Percentiles rank a stretch among this genome's conserved stretches.
These are phyloP conservation scores for Nephila pilipes DNA, from an alignment of 1,140 invertebrate genomes.

Conservation along the genomic window DNA sequence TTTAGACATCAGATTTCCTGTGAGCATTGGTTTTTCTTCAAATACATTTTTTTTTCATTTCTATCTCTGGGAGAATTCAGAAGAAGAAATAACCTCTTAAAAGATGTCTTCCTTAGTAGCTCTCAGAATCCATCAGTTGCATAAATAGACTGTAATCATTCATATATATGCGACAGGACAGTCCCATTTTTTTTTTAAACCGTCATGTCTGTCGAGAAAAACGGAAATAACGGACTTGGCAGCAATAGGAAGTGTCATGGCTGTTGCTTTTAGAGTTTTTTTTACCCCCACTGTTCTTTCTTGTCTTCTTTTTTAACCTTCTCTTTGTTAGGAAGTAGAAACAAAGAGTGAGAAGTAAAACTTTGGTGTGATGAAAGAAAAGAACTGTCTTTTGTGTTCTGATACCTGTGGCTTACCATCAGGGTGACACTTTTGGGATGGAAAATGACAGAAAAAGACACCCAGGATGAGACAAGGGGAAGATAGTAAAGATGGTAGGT, in stretches of 20 bases:
- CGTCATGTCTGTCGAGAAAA: not conserved
- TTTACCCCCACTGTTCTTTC: not conserved
- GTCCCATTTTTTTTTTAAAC: not conserved
- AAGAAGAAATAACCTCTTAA: not conserved
- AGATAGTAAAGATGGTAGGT: not conserved
- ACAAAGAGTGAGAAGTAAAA: not conserved
- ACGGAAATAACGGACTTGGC: conserved; percentile 29
- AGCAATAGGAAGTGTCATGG: not conserved
- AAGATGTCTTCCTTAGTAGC: not conserved
- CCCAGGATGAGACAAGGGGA: not conserved
- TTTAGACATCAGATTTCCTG: too few species aligned
- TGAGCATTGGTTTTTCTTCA: too few species aligned
- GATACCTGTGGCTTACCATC: conserved; percentile 5
- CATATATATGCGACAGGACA: not conserved
- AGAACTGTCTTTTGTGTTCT: conserved; percentile 1
- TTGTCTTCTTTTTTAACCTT: not conserved
- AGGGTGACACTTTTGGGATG: conserved; percentile 9
- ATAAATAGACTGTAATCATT: conserved; percentile 46
- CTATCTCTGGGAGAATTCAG: not conserved
- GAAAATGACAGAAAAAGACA: not conserved
- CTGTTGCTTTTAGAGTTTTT: not conserved
- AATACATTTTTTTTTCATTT: not conserved
- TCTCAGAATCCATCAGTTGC: not conserved
- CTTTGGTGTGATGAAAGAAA: not conserved
- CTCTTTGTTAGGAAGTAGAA: not conserved